These are phyloP conservation scores for Drosophila insularis DNA, from an alignment of 1,140 invertebrate genomes.

Conservation along the genomic window DNA sequence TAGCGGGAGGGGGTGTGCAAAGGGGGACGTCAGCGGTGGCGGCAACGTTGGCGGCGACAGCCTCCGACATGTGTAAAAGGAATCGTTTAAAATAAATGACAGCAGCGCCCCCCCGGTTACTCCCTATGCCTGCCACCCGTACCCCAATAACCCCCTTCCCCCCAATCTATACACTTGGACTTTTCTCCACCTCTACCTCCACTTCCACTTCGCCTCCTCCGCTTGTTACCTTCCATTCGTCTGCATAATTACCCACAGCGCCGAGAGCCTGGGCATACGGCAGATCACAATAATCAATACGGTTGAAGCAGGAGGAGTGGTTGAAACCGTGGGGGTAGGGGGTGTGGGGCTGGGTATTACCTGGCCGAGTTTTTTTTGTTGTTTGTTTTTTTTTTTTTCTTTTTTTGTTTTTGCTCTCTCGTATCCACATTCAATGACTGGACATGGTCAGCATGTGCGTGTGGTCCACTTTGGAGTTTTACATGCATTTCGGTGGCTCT, in stretches of 20 bases:
- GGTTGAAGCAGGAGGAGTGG: constrained; percentile 2
- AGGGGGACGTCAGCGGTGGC: not conserved
- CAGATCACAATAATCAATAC: constrained; percentile 81
- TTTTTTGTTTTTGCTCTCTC: constrained; percentile 11
- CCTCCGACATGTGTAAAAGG: constrained; percentile 76
- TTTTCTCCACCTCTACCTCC: not conserved
- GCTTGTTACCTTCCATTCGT: constrained; percentile 22
- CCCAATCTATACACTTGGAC: not conserved
- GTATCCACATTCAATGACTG: constrained; percentile 9
- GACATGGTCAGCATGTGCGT: constrained; percentile 43
- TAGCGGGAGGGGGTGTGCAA: constrained; percentile 22
- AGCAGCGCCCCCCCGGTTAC: constrained; percentile 44
- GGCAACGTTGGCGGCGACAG: constrained; percentile 70
- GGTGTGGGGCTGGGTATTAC: not conserved
- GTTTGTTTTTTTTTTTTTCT: not conserved
- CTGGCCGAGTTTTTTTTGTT: constrained; percentile 56
- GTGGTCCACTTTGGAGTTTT: constrained; percentile 63
- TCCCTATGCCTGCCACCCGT: not conserved
- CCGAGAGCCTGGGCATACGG: constrained; percentile 51
- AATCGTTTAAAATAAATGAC: constrained; percentile 81
- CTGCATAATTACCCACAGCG: constrained; percentile 74
- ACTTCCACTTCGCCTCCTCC: not conserved
- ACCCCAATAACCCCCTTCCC: not conserved
- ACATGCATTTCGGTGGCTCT: constrained; percentile 71
- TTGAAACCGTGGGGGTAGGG: not conserved